These are phyloP conservation scores for Plagodis dolabraria DNA, from an alignment of 2,888 invertebrate species.

Conservation along the genomic window DNA sequence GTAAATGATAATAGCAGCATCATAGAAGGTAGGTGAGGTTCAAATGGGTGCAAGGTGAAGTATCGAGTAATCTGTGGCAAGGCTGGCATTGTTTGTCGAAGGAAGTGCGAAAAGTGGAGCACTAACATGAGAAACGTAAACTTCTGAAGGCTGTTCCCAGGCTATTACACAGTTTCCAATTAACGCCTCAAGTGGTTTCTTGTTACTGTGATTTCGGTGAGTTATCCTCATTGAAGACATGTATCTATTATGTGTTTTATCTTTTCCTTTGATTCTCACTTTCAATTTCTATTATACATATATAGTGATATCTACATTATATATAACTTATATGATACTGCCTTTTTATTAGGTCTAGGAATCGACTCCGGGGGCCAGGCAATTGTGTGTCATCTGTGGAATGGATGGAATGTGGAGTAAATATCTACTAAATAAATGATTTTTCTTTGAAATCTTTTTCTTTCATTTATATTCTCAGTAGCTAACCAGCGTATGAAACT, in stretches of 20 bases:
- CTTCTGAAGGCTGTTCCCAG: constrained; percentile 46
- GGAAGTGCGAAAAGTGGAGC: constrained; percentile 55
- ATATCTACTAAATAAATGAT: no score
- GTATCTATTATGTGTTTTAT: no score
- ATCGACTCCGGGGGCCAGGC: neutral
- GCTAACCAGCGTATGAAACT: no score
- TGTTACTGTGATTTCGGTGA: constrained; percentile 28
- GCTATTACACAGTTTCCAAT: constrained; percentile 28
- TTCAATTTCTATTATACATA: neutral
- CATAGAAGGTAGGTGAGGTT: no score
- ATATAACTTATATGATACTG: no score
- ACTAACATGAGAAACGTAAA: constrained; percentile 58
- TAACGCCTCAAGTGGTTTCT: constrained; percentile 31
- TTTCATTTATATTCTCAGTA: no score
- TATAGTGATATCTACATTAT: no score
- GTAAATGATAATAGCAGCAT: no score
- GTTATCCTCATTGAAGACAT: constrained; percentile 30
- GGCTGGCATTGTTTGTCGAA: constrained; percentile 59
- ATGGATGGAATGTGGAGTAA: no score
- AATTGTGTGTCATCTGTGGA: no score
- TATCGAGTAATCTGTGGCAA: constrained; percentile 45
- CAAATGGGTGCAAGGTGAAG: constrained; percentile 43
- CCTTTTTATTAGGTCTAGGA: neutral
- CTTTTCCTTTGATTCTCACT: neutral
- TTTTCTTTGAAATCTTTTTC: no score